Evolutionary conservation across 1,140 invertebrate species (phyloP).

Genomic region (Belonocnema kinseyi): DNA sequence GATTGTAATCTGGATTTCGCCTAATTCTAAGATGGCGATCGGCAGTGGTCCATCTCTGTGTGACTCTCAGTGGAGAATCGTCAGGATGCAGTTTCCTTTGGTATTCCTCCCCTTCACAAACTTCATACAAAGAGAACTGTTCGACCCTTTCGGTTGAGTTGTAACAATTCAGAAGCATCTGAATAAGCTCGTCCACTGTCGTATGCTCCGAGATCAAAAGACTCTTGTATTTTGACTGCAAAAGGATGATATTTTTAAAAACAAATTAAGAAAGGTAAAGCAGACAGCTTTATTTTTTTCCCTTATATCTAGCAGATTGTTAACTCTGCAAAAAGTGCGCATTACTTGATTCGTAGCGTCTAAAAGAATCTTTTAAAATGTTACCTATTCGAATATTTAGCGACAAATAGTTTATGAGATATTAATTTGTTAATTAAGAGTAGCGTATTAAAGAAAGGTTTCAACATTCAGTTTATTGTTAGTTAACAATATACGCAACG

Average conservation of each 20-base stretch:
- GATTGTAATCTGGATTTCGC: constrained; percentile 85
- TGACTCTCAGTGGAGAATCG: constrained; percentile 89
- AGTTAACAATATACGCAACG: no score
- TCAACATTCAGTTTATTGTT: no score
- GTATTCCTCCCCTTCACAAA: constrained; percentile 83
- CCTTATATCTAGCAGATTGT: no score
- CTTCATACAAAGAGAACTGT: constrained; percentile 92
- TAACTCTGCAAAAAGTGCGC: no score
- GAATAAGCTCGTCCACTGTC: constrained; percentile 91
- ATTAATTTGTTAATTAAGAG: no score
- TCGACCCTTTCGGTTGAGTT: constrained; percentile 88
- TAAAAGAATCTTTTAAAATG: no score
- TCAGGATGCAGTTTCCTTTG: constrained; percentile 91
- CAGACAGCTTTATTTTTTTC: no score
- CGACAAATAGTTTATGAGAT: no score
- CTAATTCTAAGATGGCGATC: constrained; percentile 87
- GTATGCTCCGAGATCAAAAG: constrained; percentile 92
- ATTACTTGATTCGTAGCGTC: no score
- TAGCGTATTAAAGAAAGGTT: no score
- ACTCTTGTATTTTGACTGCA: constrained; percentile 92
- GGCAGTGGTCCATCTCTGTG: constrained; percentile 83
- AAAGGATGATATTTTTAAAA: constrained; percentile 50
- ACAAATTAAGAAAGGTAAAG: neutral
- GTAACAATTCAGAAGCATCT: constrained; percentile 90
- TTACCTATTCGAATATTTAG: no score